Base-by-base conservation (phyloP, 2,797 vertebrate species). In the Geotrypetes seraphini region DNA sequence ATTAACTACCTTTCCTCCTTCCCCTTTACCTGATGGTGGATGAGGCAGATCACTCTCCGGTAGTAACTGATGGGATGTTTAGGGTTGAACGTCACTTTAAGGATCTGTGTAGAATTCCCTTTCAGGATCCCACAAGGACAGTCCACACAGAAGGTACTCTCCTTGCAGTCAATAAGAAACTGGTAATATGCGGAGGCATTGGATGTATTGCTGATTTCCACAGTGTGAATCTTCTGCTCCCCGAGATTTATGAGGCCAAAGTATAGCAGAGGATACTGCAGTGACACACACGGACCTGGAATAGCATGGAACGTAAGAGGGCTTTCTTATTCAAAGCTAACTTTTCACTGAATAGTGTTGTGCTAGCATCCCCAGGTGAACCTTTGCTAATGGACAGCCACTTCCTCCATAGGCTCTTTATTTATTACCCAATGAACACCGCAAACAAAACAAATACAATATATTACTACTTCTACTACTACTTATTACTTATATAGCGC, bases 91-190 rank as follows among this genome's bases (percentile, higher is more conserved):
- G 37, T 49, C n/a, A 85, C 73, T 20, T 13, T 78, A 50, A 98
- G 36, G 3, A 14, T 73, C 31, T 52, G 31, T 2, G 58, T 60
- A 43, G 76, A 51, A 32, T 60, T 53, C 43, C 86, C 82, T 15
- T 22, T 39, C 42, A 98, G 38, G 11, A 68, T 63, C 32, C 94
- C 96, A 2, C 57, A 60, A 13, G 71, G 56, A 5, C 25, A 78
- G 17, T 81, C 79, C 47, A 97, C 59, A 26, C 54, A 78, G 53
- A 99, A 99, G 25, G 97, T 77, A 0, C 89, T 95, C 59, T 88
- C 78, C 13, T 64, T 74, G 53, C 50, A 39, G 60, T 91, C 89
- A 3, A 91, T 71, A 51, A 90, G 84, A 58, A 92, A 94, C 30
- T 94, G 91, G 57, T 86, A 99, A 50, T 74, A 22, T 5, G 83